These are phyloP conservation scores for Sandelia bainsii DNA, from an alignment of 2,797 vertebrate genomes.

Conservation along the genomic window DNA sequence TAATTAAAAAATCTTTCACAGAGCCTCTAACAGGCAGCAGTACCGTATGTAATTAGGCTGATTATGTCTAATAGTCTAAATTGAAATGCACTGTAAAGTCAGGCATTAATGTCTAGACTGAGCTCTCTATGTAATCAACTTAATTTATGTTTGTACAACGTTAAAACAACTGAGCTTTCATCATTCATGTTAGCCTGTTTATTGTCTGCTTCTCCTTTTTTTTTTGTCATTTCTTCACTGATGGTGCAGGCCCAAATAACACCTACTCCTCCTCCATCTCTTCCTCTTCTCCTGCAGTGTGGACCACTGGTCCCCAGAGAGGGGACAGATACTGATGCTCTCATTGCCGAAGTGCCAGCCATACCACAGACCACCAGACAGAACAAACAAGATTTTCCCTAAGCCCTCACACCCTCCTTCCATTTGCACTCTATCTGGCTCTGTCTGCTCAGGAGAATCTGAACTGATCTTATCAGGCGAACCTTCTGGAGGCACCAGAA, in stretches of 20 bases:
- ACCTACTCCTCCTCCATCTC: slow-evolving; percentile 22
- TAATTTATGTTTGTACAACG: slow-evolving; percentile 32
- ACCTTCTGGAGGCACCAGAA: slow-evolving; percentile 57
- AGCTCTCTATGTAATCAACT: slow-evolving; percentile 41
- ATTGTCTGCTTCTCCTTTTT: slow-evolving; percentile 11
- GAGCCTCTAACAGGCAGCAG: slow-evolving; percentile 23
- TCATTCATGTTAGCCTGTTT: slow-evolving; percentile 15
- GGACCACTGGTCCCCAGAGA: slow-evolving; percentile 33
- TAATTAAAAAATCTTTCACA: slow-evolving; percentile 17
- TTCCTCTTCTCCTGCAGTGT: slow-evolving; percentile 32
- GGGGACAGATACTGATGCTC: slow-evolving; percentile 47
- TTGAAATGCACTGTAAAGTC: slow-evolving; percentile 50
- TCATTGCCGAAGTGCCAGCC: slow-evolving; percentile 42
- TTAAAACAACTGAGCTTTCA: slow-evolving; percentile 21
- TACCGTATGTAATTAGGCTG: slow-evolving; percentile 56
- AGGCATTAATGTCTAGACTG: slow-evolving; percentile 44
- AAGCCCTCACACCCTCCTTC: slow-evolving; percentile 51
- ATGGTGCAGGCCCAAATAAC: slow-evolving; percentile 39
- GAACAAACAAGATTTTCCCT: slow-evolving; percentile 66
- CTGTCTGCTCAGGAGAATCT: slow-evolving; percentile 54
- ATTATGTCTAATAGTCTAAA: slow-evolving; percentile 53
- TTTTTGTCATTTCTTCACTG: slow-evolving; percentile 31
- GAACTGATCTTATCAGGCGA: slow-evolving; percentile 67
- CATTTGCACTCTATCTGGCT: slow-evolving; percentile 36
- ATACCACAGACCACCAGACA: slow-evolving; percentile 52